Base-by-base conservation (phyloP, 1,140 invertebrate genomes). In the Drosophila lini region DNA sequence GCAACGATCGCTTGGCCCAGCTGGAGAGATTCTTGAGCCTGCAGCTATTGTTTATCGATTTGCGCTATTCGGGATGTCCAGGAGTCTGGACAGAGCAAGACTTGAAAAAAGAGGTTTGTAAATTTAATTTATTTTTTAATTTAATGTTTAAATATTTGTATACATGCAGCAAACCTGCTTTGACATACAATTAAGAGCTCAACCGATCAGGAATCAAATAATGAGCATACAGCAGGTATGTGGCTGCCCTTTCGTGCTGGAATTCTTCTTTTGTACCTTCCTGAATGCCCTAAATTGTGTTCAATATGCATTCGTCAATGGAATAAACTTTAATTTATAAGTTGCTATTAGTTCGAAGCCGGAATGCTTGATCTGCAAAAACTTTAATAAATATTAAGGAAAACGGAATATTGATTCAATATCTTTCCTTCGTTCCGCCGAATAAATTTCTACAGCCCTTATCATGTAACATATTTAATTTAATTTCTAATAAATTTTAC, bases 141-240 rank as follows among this genome's bases (percentile, higher is more conserved):
- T 28, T 47, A 2, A n/a, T 28, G 9, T 2, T 28, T 9, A 9
- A 4, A 9, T 0, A 9, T 8, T 47, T 47, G 0, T 28, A 47
- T n/a, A 9, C 28, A 28, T 22, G 3, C 32, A 63, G 59, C 45
- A 68, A 28, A 28, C 10, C 1, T 48, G 44, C 8, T 70, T 40
- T 38, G 25, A 70, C 15, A 16, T 59, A 2, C 64, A 70, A 15
- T 28, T 44, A 10, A 45, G 44, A 0, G 47, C 45, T 9, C 42
- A 73, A 11, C 65, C 45, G 0, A 69, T 73, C 0, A 50, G 50
- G 6, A 73, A 59, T 38, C 38, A 69, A 8, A 69, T 73, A 36
- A 50, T 70, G 7, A 65, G 36, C 22, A 11, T 48, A 13, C 5
- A 70, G 5, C 36, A 73, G 10, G 45, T 69, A 15, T 73, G 69